Evolutionary conservation across 2,888 invertebrate genomes (phyloP), one percentile per base, ranked within the genome.

Genomic region (Octodonta nipae): DNA sequence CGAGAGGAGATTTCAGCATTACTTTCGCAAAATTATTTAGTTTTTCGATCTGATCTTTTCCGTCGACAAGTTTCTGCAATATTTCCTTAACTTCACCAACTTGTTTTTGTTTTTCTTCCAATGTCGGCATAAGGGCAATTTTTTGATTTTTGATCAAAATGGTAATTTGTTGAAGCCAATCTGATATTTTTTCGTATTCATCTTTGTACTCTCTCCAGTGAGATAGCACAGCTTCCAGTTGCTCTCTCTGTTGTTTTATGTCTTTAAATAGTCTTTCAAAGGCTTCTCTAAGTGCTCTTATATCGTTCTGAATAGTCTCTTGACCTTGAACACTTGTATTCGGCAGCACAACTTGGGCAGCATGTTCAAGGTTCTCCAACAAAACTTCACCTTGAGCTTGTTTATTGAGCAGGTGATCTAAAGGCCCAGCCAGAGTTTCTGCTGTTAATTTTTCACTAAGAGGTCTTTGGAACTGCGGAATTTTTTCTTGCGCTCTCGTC

Each of bases 181-280:
- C 89, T 30, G 86, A 86, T 10, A 91, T 63, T 37, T 85, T 73
- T 56, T 91, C 89, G 52, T 85, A 88, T 60, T 91, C 89, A 52
- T 89, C 89, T 60, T 89, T 89, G 63, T 85, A 91, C 38, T 87
- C 83, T 33, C 86, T 73, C 84, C 88, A 86, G 51, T 87, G 83
- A 32, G 71, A 70, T 36, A 88, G 73, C 3, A 81, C 85, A 2
- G 74, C 72, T 62, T 87, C 87, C 12, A 91, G 58, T 54, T 84
- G 80, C 44, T 77, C 78, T 53, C 88, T 86, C 55, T 88, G 86
- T 47, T 82, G 73, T 51, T 78, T 76, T 17, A 91, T 78, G 53
- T 89, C 88, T 59, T 78, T 79, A 58, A 89, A 89, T 4, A 91
- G 64, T 41, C 74, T 71, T 49, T 85, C 80, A 48, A 89, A 89